These are phyloP conservation scores for Halcyon leucocephala DNA, from an alignment of 2,797 vertebrate species.

Conservation along the genomic window DNA sequence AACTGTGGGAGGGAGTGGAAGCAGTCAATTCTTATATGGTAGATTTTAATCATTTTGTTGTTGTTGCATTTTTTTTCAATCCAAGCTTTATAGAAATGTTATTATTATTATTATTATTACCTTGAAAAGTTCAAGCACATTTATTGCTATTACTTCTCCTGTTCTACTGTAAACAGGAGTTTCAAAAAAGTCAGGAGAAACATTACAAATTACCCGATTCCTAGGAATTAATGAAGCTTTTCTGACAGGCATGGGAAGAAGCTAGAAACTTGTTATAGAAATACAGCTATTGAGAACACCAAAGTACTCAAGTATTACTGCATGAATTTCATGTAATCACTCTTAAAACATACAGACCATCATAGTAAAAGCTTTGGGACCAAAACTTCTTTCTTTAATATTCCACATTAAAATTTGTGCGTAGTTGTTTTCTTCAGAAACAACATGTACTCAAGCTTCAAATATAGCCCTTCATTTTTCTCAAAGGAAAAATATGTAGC, in stretches of 20 bases:
- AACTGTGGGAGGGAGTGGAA: not conserved
- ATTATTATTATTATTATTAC: not conserved
- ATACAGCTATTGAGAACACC: not conserved
- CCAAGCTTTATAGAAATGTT: not conserved
- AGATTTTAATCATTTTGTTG: not conserved
- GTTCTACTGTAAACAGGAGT: not conserved
- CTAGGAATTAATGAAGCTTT: not conserved
- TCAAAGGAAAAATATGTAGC: not conserved
- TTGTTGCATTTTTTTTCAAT: not conserved
- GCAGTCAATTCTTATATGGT: not conserved
- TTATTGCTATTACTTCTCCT: not conserved
- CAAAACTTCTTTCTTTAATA: not conserved
- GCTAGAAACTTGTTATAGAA: not conserved
- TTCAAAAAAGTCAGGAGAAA: not conserved
- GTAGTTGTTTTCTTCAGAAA: not conserved
- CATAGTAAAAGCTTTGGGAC: not conserved
- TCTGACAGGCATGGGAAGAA: not conserved
- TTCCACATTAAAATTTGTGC: not conserved
- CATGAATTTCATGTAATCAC: not conserved
- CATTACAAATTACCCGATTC: not conserved
- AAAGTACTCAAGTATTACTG: not conserved
- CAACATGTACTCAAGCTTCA: not conserved
- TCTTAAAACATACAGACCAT: not conserved
- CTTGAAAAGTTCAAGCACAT: not conserved
- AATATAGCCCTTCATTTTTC: not conserved